Evolutionary conservation across 2,797 vertebrate species (phyloP), one percentile per base, ranked within the genome.

Genomic region (Euphonia xanthogaster): DNA sequence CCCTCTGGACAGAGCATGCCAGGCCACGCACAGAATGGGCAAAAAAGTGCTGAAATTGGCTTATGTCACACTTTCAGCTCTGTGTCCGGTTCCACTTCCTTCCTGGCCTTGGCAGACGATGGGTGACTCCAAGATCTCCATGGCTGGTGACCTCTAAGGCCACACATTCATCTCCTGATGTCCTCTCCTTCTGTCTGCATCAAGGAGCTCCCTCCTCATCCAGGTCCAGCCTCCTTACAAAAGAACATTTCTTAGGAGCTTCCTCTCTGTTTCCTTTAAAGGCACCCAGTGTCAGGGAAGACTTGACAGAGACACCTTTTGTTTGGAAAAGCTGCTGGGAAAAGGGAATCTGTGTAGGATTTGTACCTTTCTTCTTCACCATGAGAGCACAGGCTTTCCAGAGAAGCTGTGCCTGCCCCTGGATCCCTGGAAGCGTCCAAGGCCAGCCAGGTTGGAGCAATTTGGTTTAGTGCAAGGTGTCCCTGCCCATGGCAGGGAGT

Each of bases 11-110:
- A 9, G 24, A 83, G 14, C 1, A 0, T 15, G 48, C 30, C 27
- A n/a, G 44, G 33, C 19, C 19, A 23, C 1, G 3, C 7, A 27
- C 15, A 27, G 42, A 66, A 53, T 0, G 7, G 28, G 65, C 15
- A 2, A 7, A 76, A 37, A 71, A 22, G 5, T 3, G 30, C 12
- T 35, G 50, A 57, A 21, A 10, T 39, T n/a, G 57, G 17, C 14
- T 83, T 13, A 4, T 0, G 1, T 4, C 47, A 31, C 39, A 3
- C 23, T 74, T 85, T 19, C 19, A 63, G 17, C 33, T 68, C 35
- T 2, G 0, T 13, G 61, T 1, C 5, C 31, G 13, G 21, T 90
- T 88, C 74, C 11, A 5, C n/a, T 93, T 88, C 92, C 88, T 74
- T 70, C 73, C 45, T 14, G 39, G 35, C 22, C 42, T 61, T 67